A percentile compares a stretch with the other conserved stretches of the same genome.
phyloP scores from a whole-genome alignment of 2,797 vertebrate species.

The Siniperca scherzeri region DNA sequence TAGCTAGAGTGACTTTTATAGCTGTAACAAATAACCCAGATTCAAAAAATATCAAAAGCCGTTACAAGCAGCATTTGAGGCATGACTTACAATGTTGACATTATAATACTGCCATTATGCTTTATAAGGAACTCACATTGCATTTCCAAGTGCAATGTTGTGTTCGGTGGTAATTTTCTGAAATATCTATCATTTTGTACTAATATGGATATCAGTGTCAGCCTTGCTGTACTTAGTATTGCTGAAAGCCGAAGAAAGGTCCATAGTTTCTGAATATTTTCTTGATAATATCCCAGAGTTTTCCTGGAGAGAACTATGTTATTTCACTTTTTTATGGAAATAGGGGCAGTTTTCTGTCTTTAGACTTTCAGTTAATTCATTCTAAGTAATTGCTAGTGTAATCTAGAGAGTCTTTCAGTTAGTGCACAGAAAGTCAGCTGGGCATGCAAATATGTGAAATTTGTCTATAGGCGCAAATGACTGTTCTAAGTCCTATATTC shows the following conservation, averaged over 20 bases:
- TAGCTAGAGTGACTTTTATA: neutral
- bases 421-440: neutral
- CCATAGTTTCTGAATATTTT: neutral
- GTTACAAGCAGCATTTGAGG: neutral
- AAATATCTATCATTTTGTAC: neutral
- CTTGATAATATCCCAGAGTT: neutral
- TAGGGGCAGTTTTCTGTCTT: neutral
- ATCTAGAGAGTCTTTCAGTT: neutral
- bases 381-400: neutral
- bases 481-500: neutral
- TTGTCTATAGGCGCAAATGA: neutral
- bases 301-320: neutral
- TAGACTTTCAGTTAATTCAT: too few species aligned
- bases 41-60: neutral
- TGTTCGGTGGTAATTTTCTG: neutral
- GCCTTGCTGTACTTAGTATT: too few species aligned
- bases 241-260: too few species aligned
- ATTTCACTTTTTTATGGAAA: neutral
- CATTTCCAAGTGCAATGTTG: neutral
- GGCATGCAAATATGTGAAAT: neutral
- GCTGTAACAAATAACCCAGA: conserved; percentile 5
- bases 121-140: conserved; percentile 2
- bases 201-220: neutral
- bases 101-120: neutral
- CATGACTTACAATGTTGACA: neutral